These are phyloP conservation scores for Rhinichthys osculus DNA, from an alignment of 2,797 vertebrate genomes.

Conservation along the genomic window DNA sequence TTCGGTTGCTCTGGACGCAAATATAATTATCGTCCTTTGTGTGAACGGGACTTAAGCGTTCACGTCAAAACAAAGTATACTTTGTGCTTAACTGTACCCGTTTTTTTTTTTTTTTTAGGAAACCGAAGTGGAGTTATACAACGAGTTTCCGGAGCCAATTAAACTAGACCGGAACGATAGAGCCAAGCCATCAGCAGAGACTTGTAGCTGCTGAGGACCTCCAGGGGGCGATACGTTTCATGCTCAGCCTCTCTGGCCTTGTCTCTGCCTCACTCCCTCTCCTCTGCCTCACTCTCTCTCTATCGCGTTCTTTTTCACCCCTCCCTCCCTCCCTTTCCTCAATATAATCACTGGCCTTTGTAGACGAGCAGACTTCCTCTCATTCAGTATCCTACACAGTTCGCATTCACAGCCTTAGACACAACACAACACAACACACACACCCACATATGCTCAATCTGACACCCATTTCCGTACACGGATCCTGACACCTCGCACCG, in stretches of 20 bases:
- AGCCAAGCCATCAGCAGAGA: conserved; percentile 90
- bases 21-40: not conserved
- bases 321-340: conserved; percentile 66
- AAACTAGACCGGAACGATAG: conserved; percentile 97
- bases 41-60: not conserved
- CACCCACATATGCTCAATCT: conserved; percentile 37
- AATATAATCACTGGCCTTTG: conserved; percentile 71
- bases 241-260: conserved; percentile 78
- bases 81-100: not conserved
- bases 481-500: conserved; percentile 56
- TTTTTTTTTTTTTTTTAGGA: conserved; percentile 80
- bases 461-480: conserved; percentile 47
- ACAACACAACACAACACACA: conserved; percentile 29
- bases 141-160: conserved; percentile 98
- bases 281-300: conserved; percentile 54
- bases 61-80: not conserved
- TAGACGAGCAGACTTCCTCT: conserved; percentile 74
- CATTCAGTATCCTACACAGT: conserved; percentile 67
- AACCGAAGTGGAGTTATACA: conserved; percentile 99
- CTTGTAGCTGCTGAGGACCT: conserved; percentile 96
- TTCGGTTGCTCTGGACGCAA: not conserved
- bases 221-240: conserved; percentile 60
- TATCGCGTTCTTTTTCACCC: conserved; percentile 69
- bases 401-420: conserved; percentile 52
- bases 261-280: conserved; percentile 71